Base-by-base conservation (phyloP, 2,113 vertebrate genomes). In the Carollia perspicillata region DNA sequence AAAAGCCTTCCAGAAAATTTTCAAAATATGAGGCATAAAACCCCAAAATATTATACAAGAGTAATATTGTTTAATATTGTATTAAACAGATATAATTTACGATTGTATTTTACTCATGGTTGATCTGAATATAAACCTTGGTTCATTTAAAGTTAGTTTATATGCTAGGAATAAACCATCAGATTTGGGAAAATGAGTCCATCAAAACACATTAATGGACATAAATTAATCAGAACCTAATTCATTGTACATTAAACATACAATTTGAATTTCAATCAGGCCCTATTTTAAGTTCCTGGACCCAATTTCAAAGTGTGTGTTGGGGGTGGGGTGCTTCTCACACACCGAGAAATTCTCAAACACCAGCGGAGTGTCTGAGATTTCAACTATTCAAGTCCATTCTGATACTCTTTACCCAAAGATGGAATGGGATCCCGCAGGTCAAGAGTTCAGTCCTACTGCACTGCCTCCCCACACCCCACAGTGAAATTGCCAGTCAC, bases 41-140 rank as follows among this genome's bases (percentile, higher is more conserved):
- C 8, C 33, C 51, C 30, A 83, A 89, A 87, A 90, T 94, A 66
- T 71, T 89, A 79, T 72, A 60, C 2, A 90, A 74, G 18, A 68
- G 11, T 84, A 89, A 58, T 85, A 71, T 51, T 51, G 35, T n/a
- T 63, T 85, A 85, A 79, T 55, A 42, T 63, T 53, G 30, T 49
- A 35, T 72, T 66, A 74, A 87, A 89, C 26, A 88, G 81, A 86
- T 71, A n/a, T 26, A 91, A 83, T 83, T 96, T 23, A 86, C 35
- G 93, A 86, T 49, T 0, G 3, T n/a, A 58, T 88, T 8, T 55
- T 90, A 87, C 33, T 74, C 87, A 20, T 53, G 90, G 58, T 11
- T 69, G 28, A 84, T 16, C 42, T 53, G 5, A 88, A 90, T 90
- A 72, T 44, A 92, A 94, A 65, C 20, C 18, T 89, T 87, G 9